phyloP scores from a whole-genome alignment of 1,140 invertebrate genomes.

The Lasioglossum albipes region DNA sequence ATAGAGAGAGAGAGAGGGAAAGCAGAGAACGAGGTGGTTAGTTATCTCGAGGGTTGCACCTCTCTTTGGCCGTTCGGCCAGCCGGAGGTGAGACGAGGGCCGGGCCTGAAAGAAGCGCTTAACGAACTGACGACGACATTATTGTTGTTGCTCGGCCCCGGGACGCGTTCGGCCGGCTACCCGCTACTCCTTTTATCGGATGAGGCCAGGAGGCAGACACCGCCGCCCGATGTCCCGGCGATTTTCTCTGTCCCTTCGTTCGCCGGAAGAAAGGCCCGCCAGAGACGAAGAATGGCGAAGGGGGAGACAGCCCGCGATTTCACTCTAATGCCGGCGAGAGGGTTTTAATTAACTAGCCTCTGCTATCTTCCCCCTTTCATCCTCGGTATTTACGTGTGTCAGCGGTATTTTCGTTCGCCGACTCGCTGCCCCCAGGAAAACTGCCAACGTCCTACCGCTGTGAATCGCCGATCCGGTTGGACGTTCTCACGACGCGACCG shows the following conservation, averaged over 20 bases:
- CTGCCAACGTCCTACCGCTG: too few relatives aligned
- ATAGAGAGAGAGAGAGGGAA: too few relatives aligned
- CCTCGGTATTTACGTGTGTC: conserved; percentile 68
- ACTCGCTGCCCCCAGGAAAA: neutral
- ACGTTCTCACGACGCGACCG: too few relatives aligned
- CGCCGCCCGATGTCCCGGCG: conserved; percentile 37
- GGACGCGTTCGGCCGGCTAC: conserved; percentile 63
- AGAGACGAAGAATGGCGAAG: conserved; percentile 16
- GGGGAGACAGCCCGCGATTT: conserved; percentile 55
- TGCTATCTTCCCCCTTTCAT: conserved; percentile 59
- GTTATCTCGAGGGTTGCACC: conserved; percentile 59
- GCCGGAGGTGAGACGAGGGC: conserved; percentile 44
- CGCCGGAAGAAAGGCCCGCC: conserved; percentile 46
- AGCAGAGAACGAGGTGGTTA: conserved; percentile 10
- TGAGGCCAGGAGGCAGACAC: conserved; percentile 65
- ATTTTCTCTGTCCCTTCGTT: conserved; percentile 48
- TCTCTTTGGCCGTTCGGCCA: neutral
- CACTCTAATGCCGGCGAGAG: conserved; percentile 63
- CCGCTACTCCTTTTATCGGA: conserved; percentile 71
- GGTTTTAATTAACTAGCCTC: conserved; percentile 67
- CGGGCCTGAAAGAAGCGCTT: conserved; percentile 69
- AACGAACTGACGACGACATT: conserved; percentile 73
- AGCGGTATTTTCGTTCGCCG: conserved; percentile 54
- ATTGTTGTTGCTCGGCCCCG: conserved; percentile 68
- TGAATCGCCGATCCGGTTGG: too few relatives aligned